Base-by-base conservation (phyloP, 2,888 invertebrate species). In the Eulithis testata region DNA sequence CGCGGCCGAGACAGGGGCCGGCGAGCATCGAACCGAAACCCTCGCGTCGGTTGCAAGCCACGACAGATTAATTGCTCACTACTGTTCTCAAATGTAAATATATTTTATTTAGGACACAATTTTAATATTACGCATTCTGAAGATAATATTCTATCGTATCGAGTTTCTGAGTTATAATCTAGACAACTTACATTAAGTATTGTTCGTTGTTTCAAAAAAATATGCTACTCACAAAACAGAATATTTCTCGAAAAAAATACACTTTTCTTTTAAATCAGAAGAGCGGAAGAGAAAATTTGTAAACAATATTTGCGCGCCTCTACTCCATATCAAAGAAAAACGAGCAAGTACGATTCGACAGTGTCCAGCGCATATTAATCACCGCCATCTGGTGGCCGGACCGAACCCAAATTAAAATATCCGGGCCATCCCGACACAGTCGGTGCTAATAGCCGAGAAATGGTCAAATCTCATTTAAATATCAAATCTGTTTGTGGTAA, bases 351-450 rank as follows among this genome's bases (percentile, higher is more conserved):
- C 5, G 62, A 63, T 56, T 64, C 63, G 78, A 73, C 84, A 80
- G 78, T 82, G 85, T 86, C 86, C 83, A 83, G 83, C 82, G 91
- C 89, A 91, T 91, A 91, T 91, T 91, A 91, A 91, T 91, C 90
- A 90, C 53, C 83, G 79, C 82, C 90, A 90, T 86, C 83, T 90
- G 89, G 74, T 71, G 81, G 75, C 77, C 76, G 81, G 80, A 83
- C 81, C 76, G 64, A 69, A 79, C 75, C 80, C 84, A 89, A 91
- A 91, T 91, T 91, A 91, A 91, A 92, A 91, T 86, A 86, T 90
- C 85, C 80, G 79, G 83, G 2, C 81, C 81, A 70, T 76, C 79
- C 78, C 79, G 79, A 76, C 76, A 77, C 79, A 89, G 82, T 89
- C 90, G 91, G 79, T 78, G 82, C 80, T 85, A 87, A 90, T 89